Evolutionary conservation across 1,140 invertebrate genomes (phyloP).

Genomic region (Parapsyche elsis): DNA sequence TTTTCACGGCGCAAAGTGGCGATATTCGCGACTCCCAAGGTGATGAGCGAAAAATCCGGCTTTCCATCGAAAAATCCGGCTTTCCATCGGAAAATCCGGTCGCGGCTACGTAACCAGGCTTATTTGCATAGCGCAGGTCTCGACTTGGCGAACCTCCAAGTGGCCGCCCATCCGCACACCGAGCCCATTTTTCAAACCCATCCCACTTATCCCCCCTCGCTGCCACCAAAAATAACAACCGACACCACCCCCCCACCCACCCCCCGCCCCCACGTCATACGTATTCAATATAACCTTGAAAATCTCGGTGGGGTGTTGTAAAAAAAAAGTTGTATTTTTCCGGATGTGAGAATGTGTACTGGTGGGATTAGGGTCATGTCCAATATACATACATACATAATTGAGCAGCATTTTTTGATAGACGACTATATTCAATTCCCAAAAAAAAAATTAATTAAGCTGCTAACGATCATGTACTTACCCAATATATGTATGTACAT

Average conservation of each 20-base stretch:
- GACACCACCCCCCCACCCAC: neutral
- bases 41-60: conserved; percentile 3
- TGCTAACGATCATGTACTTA: no score
- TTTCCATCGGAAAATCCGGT: neutral
- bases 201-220: conserved; percentile 5
- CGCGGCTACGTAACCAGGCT: neutral
- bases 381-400: no score
- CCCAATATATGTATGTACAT: no score
- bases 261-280: neutral
- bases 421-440: no score
- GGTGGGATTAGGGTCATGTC: no score
- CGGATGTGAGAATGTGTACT: no score
- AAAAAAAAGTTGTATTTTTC: neutral
- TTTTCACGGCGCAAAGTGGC: neutral
- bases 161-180: conserved; percentile 16
- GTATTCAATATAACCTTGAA: neutral
- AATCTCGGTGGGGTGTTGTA: no score
- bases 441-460: no score
- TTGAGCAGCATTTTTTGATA: no score
- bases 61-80: neutral
- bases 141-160: conserved; percentile 34
- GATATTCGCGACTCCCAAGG: neutral
- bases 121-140: conserved; percentile 41
- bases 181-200: conserved; percentile 41
- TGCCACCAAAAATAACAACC: conserved; percentile 24